Base-by-base conservation (phyloP, 2,113 vertebrate species). In the Ceyx margarethae region DNA sequence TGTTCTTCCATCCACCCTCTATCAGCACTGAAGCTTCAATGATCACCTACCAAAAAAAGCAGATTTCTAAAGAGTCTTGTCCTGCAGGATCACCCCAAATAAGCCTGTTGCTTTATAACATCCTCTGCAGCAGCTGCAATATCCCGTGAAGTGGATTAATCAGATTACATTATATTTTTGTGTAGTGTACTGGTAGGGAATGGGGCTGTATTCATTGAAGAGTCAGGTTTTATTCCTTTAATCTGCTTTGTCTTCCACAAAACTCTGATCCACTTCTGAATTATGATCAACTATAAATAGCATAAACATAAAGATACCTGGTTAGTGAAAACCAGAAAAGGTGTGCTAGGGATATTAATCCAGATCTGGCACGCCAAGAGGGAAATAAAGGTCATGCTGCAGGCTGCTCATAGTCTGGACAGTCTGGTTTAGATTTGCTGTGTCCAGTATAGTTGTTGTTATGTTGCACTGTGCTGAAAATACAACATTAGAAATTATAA, bases 401-500 rank as follows among this genome's bases (percentile, higher is more conserved):
- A 48, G 51, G 37, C 37, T 92, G 37, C 42, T 91, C 28, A 42
- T 71, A 14, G 81, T 6, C 13, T 69, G 58, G 75, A 50, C 67
- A 2, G 3, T 85, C 64, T 33, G 0, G 64, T 87, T 91, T 26
- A 73, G 42, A 54, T 93, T 72, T 85, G 43, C 51, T 6, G 0
- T 40, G 23, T 72, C 81, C 75, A 53, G 35, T 75, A n/a, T 61
- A 31, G 51, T 74, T 85, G 81, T 76, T 71, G 50, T 56, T 56
- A 3, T n/a, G 17, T 62, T 84, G 28, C 22, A 9, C 46, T 75
- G 25, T 56, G 54, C 64, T 92, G 81, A 64, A 81, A 87, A 45
- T 61, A 33, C 54, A 65, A 4, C 64, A 50, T 92, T 85, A 89
- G 68, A 91, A 94, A 94, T 93, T 92, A 57, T 37, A 81, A 93